Percentiles rank a stretch among this genome's conserved stretches.
phyloP scores from a whole-genome alignment of 2,797 vertebrate species.

The Poecilia picta region DNA sequence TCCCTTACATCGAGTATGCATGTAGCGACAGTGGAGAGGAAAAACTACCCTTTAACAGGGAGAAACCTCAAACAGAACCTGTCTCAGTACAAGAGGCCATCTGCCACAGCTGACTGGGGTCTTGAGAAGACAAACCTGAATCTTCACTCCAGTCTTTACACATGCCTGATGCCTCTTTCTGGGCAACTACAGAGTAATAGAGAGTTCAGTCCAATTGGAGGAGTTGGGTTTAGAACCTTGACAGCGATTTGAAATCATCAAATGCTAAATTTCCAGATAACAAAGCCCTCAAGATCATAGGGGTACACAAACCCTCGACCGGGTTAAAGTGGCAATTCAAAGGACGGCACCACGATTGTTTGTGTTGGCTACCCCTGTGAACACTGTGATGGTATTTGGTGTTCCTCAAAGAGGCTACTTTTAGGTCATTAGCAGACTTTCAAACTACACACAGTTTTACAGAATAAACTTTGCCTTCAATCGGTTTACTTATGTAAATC shows the following conservation, averaged over 20 bases:
- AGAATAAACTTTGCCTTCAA: constrained; percentile 17
- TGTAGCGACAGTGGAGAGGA: no score
- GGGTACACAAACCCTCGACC: not conserved
- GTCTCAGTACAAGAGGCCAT: no score
- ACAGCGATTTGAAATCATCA: not conserved
- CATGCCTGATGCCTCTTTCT: not conserved
- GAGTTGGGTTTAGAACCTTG: not conserved
- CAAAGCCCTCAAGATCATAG: not conserved
- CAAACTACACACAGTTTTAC: constrained; percentile 25
- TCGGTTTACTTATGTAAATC: not conserved
- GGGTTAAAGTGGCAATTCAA: not conserved
- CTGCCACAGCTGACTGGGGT: no score
- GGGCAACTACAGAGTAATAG: not conserved
- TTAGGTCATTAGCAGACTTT: constrained; percentile 37
- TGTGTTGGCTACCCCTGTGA: not conserved
- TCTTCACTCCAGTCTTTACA: not conserved
- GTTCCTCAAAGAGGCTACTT: constrained; percentile 43
- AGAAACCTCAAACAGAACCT: no score
- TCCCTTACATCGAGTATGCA: no score
- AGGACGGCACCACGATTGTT: not conserved
- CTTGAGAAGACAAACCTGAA: no score
- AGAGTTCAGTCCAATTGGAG: not conserved
- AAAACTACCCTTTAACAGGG: no score
- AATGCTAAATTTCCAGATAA: not conserved
- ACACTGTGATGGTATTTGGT: constrained; percentile 15